A percentile compares a stretch with the other conserved stretches of the same genome.
phyloP scores from a whole-genome alignment of 2,888 invertebrate species.

The Oeneis ivallda region DNA sequence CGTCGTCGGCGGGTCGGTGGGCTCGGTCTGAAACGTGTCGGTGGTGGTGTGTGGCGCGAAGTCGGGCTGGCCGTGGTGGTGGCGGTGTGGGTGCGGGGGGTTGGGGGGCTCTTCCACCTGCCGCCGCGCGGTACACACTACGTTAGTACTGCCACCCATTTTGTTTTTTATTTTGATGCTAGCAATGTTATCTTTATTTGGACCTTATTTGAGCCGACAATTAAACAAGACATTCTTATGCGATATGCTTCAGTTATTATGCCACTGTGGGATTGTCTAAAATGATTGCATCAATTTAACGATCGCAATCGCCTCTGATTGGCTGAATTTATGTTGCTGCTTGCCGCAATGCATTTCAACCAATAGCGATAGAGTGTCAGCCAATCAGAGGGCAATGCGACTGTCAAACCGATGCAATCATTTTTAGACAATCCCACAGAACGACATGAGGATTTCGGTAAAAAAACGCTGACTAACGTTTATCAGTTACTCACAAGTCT shows the following conservation, averaged over 20 bases:
- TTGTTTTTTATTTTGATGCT: slow-evolving; percentile 19
- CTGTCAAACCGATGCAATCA: no score
- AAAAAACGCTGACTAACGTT: background rate
- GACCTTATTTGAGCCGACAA: background rate
- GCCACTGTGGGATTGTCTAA: no score
- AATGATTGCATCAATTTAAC: no score
- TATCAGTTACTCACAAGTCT: background rate
- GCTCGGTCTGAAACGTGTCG: slow-evolving; percentile 76
- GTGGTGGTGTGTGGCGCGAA: slow-evolving; percentile 67
- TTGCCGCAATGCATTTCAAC: no score
- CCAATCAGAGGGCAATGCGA: no score
- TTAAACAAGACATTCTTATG: background rate
- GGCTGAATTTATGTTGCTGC: no score
- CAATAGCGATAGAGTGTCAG: no score
- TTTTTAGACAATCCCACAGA: no score
- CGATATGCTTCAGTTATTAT: background rate
- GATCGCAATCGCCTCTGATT: no score
- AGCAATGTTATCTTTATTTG: slow-evolving; percentile 29
- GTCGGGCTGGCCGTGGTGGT: slow-evolving; percentile 70
- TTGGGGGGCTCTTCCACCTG: slow-evolving; percentile 54
- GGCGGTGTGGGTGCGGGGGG: slow-evolving; percentile 70
- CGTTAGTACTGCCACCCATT: slow-evolving; percentile 73
- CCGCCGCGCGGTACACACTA: slow-evolving; percentile 68
- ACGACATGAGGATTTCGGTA: background rate
- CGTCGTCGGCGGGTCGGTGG: slow-evolving; percentile 54